Conservation (phyloP, 2,888 invertebrate genomes). For the Papilio gigon region DNA sequence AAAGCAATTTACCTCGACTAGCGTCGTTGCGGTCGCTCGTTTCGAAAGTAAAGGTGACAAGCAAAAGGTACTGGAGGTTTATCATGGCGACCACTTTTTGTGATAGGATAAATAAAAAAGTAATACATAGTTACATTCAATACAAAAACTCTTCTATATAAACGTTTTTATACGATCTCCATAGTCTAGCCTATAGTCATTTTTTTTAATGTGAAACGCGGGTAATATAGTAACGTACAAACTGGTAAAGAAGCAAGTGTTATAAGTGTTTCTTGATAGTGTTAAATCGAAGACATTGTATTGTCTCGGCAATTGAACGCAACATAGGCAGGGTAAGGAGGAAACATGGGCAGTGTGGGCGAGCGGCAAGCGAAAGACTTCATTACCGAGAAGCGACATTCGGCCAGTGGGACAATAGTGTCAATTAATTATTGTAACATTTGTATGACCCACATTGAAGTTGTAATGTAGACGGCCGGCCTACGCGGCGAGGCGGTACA, state of each 20-base stretch:
- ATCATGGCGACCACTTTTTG: background rate
- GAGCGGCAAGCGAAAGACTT: constrained; percentile 41
- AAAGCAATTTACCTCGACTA: constrained; percentile 25
- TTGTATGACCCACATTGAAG: constrained; percentile 56
- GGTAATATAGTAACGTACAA: background rate
- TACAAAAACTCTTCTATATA: too few species aligned
- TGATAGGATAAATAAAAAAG: background rate
- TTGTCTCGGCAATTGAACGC: constrained; percentile 8
- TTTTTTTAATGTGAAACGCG: background rate
- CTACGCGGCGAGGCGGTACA: constrained; percentile 63
- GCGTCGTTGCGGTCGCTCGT: constrained; percentile 21
- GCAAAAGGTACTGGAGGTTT: background rate
- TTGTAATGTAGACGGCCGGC: constrained; percentile 48
- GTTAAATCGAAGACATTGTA: constrained; percentile 10
- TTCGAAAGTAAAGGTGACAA: constrained; percentile 17
- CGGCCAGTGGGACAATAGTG: constrained; percentile 48
- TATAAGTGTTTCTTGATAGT: background rate
- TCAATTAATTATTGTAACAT: constrained; percentile 54
- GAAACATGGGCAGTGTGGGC: constrained; percentile 42
- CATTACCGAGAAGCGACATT: constrained; percentile 43
- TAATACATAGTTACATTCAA: too few species aligned
- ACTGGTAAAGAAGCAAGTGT: background rate
- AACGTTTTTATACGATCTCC: too few species aligned
- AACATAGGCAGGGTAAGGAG: constrained; percentile 26
- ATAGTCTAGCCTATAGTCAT: too few species aligned